Evolutionary conservation across 2,113 vertebrate species (phyloP), one percentile per base, ranked within the genome.

Genomic region (Balaenoptera acutorostrata): DNA sequence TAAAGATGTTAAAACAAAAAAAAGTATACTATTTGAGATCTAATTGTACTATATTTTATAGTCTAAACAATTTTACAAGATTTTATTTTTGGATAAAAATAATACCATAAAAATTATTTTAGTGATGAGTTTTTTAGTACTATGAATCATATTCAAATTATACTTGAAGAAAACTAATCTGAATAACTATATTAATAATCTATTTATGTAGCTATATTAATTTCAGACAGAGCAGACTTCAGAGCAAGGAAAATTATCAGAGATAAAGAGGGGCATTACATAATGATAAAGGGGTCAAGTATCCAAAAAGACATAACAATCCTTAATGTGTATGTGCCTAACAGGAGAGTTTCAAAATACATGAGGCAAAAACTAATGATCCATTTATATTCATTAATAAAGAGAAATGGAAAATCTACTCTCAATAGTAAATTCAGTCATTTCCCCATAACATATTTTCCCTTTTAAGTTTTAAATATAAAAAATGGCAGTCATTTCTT

Each of bases 401-500:
- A 88, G 55, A 86, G 27, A 90, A 87, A 95, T 41, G 17, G 20
- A 89, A 95, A 92, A 33, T 72, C 71, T 81, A 8, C 13, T 91
- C 17, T 82, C 78, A 81, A 64, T 17, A 92, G 1, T 83, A 80
- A 96, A 81, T 75, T 89, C 25, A 64, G 33, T 88, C 88, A 91
- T 82, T 93, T 93, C 36, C 33, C 21, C 11, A 33, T 57, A 88
- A 36, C 7, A 64, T 36, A 91, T 52, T 83, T 95, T 46, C 36
- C 33, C 33, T 75, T 93, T 69, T 72, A 93, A 68, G 13, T 74
- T 66, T 71, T 87, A 77, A 88, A 91, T 69, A 88, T 90, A 87
- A 93, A 93, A 95, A 93, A 85, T 82, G 11, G 23, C 52, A 77
- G 36, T 92, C 15, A 7, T 91, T 93, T 90, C 33, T 68, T 94